Evolutionary conservation across 2,113 vertebrate species (phyloP).

Genomic region (Uria aalge): DNA sequence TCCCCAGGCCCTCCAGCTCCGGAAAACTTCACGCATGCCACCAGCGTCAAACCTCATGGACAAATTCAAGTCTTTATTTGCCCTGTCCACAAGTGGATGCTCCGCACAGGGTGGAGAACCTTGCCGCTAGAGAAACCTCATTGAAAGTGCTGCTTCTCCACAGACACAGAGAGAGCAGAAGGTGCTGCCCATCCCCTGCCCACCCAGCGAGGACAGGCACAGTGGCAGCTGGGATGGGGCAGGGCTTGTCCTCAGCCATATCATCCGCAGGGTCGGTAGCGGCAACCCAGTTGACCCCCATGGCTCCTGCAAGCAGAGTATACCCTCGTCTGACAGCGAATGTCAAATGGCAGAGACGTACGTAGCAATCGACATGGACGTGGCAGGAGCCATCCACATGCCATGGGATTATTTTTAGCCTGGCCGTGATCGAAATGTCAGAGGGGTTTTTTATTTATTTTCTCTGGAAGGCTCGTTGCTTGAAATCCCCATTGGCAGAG

Average conservation of each 20-base stretch:
- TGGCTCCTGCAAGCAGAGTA: neutral
- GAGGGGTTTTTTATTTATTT: neutral
- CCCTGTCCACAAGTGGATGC: neutral
- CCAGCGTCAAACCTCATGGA: neutral
- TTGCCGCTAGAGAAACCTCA: neutral
- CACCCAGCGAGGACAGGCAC: accelerated
- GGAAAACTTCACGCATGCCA: neutral
- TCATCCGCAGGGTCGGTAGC: neutral
- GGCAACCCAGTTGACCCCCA: accelerated
- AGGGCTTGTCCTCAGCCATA: neutral
- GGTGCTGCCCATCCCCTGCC: neutral
- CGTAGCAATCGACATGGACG: accelerated
- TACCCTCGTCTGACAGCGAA: neutral
- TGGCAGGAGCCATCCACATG: neutral
- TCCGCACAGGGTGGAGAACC: neutral
- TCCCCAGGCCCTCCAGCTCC: neutral
- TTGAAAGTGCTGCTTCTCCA: neutral
- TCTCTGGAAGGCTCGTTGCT: neutral
- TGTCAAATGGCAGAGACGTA: neutral
- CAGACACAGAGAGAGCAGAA: neutral
- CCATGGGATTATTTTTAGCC: slow-evolving; percentile 20
- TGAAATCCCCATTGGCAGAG: neutral
- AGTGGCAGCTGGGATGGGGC: accelerated
- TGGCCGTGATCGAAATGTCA: neutral
- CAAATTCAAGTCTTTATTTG: neutral